Percentiles rank a stretch among this genome's conserved stretches.
phyloP scores from a whole-genome alignment of 2,113 vertebrate genomes.

The Shinisaurus crocodilurus region DNA sequence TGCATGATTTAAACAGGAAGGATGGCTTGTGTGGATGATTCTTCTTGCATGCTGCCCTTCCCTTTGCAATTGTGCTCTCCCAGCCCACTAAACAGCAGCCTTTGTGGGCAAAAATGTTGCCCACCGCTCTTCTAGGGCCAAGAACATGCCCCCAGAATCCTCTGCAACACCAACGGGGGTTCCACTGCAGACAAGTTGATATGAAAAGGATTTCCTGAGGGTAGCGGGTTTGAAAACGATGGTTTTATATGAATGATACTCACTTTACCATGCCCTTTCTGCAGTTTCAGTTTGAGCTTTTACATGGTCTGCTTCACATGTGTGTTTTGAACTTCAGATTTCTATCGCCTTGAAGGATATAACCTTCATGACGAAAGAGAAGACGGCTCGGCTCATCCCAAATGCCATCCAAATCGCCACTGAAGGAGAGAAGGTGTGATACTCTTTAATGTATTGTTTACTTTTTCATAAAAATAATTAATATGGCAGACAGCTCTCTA shows the following conservation, averaged over 20 bases:
- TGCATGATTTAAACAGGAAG: no score
- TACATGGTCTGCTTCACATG: conserved; percentile 28
- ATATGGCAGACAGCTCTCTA: not conserved
- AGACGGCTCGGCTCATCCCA: conserved; percentile 91
- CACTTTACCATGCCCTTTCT: not conserved
- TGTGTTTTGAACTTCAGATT: conserved; percentile 79
- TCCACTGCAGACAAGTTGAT: not conserved
- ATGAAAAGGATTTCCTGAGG: not conserved
- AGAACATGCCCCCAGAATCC: no score
- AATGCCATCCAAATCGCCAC: conserved; percentile 93
- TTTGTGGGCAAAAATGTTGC: no score
- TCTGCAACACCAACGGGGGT: not conserved
- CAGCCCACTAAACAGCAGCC: no score
- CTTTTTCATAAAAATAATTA: not conserved
- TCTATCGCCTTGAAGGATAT: conserved; percentile 86
- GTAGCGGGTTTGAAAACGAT: not conserved
- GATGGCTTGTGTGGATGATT: no score
- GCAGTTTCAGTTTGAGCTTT: not conserved
- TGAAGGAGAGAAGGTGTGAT: conserved; percentile 86
- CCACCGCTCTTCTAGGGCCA: no score
- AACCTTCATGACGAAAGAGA: conserved; percentile 88
- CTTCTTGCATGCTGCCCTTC: no score
- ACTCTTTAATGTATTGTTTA: not conserved
- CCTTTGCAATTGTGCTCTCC: no score
- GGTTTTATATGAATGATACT: not conserved